Evolutionary conservation across 1,140 invertebrate species (phyloP), one percentile per base, ranked within the genome.

Genomic region (Sesamia nonagrioides): DNA sequence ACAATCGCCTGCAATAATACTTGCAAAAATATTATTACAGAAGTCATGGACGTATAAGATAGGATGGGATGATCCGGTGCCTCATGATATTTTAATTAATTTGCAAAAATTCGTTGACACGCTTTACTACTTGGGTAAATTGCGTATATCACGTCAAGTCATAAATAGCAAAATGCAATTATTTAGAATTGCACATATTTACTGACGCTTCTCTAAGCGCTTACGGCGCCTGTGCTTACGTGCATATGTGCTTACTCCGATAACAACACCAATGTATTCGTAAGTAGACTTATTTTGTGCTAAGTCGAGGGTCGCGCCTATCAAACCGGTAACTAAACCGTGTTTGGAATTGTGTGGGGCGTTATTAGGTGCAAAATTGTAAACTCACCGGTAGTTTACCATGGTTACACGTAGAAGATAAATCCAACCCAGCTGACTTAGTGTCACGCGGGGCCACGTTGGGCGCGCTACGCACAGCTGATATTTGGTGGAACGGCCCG

Each of bases 301-400:
- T 0, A 95, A 95, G 82, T 77, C 83, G 7, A 85, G 86, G 80
- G 92, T 95, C 6, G 87, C 93, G 6, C 94, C 95, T 6, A 18
- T 93, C 0, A 91, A 94, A 86, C 77, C 78, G 15, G 68, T n/a
- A 78, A 94, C 7, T 84, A 94, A 74, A 89, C 94, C 9, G 18
- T 7, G 92, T 35, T 68, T 95, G 21, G 95, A 95, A 79, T 81
- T 95, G 0, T 91, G 83, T 27, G 95, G 87, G 5, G 92, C 94
- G 0, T 45, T 91, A 27, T 21, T 95, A 11, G 85, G 88, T 6
- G 84, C 86, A 3, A 37, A 68, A 45, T 60, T 88, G 21, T 77
- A 80, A 84, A 17, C 6, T 84, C 3, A 79, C 86, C 0, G 71
- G 78, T 68, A 52, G 18, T 50, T 11, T 40, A 45, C 11, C 48